phyloP scores from a whole-genome alignment of 2,888 invertebrate species.

The Hybos culiciformis region DNA sequence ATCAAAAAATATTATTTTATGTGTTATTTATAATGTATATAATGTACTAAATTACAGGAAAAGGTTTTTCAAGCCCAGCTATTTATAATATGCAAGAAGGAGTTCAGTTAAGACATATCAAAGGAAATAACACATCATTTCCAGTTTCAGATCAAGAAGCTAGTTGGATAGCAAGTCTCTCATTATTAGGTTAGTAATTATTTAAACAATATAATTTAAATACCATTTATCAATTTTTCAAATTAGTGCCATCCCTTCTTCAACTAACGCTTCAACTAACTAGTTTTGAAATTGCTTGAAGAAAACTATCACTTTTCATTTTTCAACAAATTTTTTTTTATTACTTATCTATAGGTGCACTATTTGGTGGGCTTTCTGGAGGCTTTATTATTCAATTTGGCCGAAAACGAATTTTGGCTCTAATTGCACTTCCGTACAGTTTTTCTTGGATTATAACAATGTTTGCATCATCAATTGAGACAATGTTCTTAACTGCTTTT shows the following conservation, averaged over 20 bases:
- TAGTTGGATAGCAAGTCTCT: conserved; percentile 60
- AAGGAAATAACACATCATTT: conserved; percentile 39
- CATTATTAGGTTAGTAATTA: conserved; percentile 48
- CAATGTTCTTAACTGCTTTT: conserved; percentile 74
- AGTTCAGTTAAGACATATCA: conserved; percentile 28
- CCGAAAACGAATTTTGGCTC: conserved; percentile 50
- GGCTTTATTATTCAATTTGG: conserved; percentile 60
- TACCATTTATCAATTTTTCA: too few species aligned
- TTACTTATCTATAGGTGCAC: conserved; percentile 40
- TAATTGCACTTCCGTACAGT: conserved; percentile 61
- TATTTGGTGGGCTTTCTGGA: conserved; percentile 61
- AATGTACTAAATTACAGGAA: too few species aligned
- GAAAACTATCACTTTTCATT: too few species aligned
- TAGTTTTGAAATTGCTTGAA: too few species aligned
- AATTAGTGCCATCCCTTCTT: too few species aligned
- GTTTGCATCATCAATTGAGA: conserved; percentile 58
- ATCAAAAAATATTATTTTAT: too few species aligned
- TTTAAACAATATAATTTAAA: too few species aligned
- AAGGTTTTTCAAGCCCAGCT: conserved; percentile 62
- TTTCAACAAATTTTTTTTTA: too few species aligned
- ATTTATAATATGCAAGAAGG: conserved; percentile 55
- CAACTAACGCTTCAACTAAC: too few species aligned
- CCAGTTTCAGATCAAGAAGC: conserved; percentile 53
- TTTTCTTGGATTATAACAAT: conserved; percentile 72
- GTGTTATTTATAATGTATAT: too few species aligned